A percentile compares a stretch with the other conserved stretches of the same genome.
Evolutionary conservation across 2,797 vertebrate species (phyloP).

Genomic region (Australoheros facetus): DNA sequence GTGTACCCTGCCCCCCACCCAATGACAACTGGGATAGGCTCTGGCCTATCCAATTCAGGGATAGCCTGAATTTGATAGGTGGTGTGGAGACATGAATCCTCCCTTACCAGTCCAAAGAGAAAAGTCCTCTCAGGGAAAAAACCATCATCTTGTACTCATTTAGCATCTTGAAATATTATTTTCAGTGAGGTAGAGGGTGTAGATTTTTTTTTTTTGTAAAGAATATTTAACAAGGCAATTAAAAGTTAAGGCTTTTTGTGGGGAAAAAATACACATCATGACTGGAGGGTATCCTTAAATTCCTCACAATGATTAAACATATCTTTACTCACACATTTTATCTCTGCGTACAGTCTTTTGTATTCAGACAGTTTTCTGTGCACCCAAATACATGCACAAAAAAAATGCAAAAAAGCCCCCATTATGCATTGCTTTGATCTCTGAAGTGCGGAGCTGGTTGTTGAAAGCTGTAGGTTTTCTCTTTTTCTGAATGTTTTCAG

Average conservation of each 20-base stretch:
- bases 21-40: not conserved
- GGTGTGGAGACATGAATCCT: not conserved
- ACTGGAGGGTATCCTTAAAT: constrained; percentile 11
- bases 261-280: not conserved
- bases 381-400: constrained; percentile 3
- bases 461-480: constrained; percentile 43
- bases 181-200: not conserved
- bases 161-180: not conserved
- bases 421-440: constrained; percentile 52
- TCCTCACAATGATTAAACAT: constrained; percentile 18
- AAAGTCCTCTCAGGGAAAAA: not conserved
- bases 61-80: not conserved
- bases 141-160: not conserved
- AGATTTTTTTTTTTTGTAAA: not conserved
- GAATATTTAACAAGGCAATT: not conserved
- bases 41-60: too few relatives aligned
- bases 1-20: too few relatives aligned
- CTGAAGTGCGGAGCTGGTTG: constrained; percentile 34
- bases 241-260: not conserved
- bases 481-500: constrained; percentile 13
- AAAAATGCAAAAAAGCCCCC: constrained; percentile 16
- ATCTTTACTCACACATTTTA: not conserved
- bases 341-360: not conserved
- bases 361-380: constrained; percentile 22
- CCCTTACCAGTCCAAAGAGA: not conserved